Evolutionary conservation across 2,113 vertebrate species (phyloP), one percentile per base, ranked within the genome.

Genomic region (Takifugu bimaculatus): DNA sequence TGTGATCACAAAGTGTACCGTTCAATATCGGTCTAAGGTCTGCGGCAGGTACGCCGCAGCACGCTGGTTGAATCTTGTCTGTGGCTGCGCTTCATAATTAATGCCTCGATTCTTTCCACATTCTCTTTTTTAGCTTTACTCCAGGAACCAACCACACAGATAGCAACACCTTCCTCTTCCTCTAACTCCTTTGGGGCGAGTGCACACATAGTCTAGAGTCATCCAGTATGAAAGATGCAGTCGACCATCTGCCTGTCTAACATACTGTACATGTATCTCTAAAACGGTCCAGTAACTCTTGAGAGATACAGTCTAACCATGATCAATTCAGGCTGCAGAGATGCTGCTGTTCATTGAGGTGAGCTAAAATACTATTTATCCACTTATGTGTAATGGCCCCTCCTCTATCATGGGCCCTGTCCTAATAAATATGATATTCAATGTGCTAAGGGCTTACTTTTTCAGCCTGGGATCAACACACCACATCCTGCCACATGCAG

Each of bases 291-390:
- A 45, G 29, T 48, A 43, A 54, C 57, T 43, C 39, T 32, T 25
- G 27, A 39, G 49, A 26, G 25, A 60, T 15, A 66, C 32, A 14
- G 43, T 29, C 47, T 28, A 1, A 13, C 52, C 39, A 51, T 2
- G 48, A 54, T 63, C 32, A 62, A 54, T 39, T 70, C 44, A 29
- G 64, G 13, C 62, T 58, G 32, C 50, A 28, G 47, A 63, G 64
- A 11, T 11, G 44, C 54, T 28, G 26, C 63, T 64, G 49, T 44
- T 52, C 14, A 11, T 26, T 1, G 14, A n/a, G 26, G 51, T 63
- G 51, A 69, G 32, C 42, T 28, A 44, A 28, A 49, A 44, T 13
- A 32, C 51, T 32, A 43, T 50, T 44, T 27, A 60, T 56, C 52
- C n/a, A 39, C 52, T 26, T 68, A n/a, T 39, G 44, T 50, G n/a